Conservation (phyloP, 2,113 vertebrate genomes). For the Colossoma macropomum region DNA sequence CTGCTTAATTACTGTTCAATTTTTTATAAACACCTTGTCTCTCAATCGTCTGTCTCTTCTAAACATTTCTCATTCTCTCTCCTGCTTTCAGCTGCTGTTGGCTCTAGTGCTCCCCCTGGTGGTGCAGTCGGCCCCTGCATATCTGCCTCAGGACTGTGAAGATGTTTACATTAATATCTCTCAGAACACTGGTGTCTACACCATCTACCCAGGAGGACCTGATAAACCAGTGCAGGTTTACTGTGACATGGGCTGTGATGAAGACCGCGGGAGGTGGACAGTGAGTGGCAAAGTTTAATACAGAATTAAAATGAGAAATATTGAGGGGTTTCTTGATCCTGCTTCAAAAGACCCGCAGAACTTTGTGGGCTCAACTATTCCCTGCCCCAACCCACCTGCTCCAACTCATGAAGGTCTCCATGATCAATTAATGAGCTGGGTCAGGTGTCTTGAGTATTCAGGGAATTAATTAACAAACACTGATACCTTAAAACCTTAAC, state of each 20-base stretch:
- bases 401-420: too few relatives aligned
- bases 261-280: conserved; percentile 55
- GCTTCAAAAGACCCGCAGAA: too few relatives aligned
- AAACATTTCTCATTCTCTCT: not conserved
- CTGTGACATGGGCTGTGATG: conserved; percentile 61
- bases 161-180: conserved; percentile 56
- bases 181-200: conserved; percentile 56
- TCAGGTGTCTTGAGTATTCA: too few relatives aligned
- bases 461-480: too few relatives aligned
- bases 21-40: too few relatives aligned
- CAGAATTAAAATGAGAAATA: not conserved
- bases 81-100: not conserved
- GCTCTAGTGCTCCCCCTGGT: conserved; percentile 5
- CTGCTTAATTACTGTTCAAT: too few relatives aligned
- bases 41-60: too few relatives aligned
- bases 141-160: conserved; percentile 57
- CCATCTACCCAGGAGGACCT: conserved; percentile 60
- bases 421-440: too few relatives aligned
- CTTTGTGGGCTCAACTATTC: too few relatives aligned
- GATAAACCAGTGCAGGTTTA: conserved; percentile 60
- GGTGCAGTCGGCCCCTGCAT: not conserved
- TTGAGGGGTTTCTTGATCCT: too few relatives aligned
- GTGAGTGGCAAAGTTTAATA: conserved; percentile 32
- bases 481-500: too few relatives aligned
- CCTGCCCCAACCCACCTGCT: too few relatives aligned